Conservation (phyloP, 2,797 vertebrate genomes). For the Pygocentrus nattereri region DNA sequence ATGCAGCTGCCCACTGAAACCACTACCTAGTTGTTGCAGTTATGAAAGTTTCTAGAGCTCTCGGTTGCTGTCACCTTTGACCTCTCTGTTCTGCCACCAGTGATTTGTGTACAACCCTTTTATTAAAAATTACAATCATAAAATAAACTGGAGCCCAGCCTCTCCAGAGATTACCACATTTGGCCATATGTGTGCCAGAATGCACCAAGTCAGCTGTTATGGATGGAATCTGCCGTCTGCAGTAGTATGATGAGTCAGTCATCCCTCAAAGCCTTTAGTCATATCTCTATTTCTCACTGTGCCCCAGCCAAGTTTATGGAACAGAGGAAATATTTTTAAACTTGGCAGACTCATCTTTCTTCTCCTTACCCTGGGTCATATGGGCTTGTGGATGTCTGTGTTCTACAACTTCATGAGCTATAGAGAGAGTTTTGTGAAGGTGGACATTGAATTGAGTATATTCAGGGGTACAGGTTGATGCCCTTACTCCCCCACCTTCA, state of each 20-base stretch:
- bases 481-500: background rate
- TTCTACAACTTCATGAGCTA: background rate
- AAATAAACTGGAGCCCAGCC: background rate
- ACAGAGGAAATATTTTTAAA: slow-evolving; percentile 62
- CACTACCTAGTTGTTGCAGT: background rate
- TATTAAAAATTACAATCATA: background rate
- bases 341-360: slow-evolving; percentile 53
- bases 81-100: background rate
- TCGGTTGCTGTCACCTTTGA: slow-evolving; percentile 7
- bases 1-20: slow-evolving; percentile 10
- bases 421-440: background rate
- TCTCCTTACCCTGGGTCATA: slow-evolving; percentile 35
- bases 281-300: slow-evolving; percentile 62
- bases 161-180: slow-evolving; percentile 67
- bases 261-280: slow-evolving; percentile 71
- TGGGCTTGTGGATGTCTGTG: background rate
- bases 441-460: background rate
- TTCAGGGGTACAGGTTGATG: background rate
- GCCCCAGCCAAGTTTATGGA: slow-evolving; percentile 46
- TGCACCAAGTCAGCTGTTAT: slow-evolving; percentile 66
- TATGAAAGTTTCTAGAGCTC: background rate
- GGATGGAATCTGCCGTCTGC: slow-evolving; percentile 80
- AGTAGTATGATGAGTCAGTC: slow-evolving; percentile 81
- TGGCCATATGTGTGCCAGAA: slow-evolving; percentile 73
- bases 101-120: background rate